Conservation (phyloP, 2,797 vertebrate species). For the Hydrophis major region DNA sequence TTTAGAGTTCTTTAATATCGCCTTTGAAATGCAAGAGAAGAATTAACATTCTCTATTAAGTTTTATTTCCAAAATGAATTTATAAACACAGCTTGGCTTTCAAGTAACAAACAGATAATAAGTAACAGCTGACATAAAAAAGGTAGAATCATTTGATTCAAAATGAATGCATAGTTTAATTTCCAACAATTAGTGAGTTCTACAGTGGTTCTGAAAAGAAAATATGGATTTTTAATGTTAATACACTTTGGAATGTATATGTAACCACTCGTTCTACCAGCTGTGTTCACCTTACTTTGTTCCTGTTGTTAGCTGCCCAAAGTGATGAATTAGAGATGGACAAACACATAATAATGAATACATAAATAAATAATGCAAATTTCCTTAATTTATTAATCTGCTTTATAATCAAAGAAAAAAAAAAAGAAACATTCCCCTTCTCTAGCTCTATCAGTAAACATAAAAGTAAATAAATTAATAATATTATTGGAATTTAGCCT, state of each 20-base stretch:
- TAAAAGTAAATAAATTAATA: neutral
- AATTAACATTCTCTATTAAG: constrained; percentile 32
- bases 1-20: constrained; percentile 45
- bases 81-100: constrained; percentile 14
- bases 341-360: neutral
- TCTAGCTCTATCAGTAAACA: neutral
- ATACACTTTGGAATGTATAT: neutral
- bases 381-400: neutral
- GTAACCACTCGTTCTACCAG: neutral
- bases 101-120: constrained; percentile 16
- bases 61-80: constrained; percentile 43
- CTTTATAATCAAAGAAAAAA: neutral
- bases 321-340: neutral
- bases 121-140: neutral
- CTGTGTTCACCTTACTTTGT: neutral
- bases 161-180: constrained; percentile 7
- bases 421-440: neutral
- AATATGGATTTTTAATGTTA: neutral
- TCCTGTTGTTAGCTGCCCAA: neutral
- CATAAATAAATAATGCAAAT: neutral
- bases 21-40: constrained; percentile 41
- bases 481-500: neutral
- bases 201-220: neutral
- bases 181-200: neutral
- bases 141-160: constrained; percentile 1